A percentile compares a stretch with the other conserved stretches of the same genome.
phyloP scores from a whole-genome alignment of 2,797 vertebrate genomes.

The Paramormyrops hopkinsi region DNA sequence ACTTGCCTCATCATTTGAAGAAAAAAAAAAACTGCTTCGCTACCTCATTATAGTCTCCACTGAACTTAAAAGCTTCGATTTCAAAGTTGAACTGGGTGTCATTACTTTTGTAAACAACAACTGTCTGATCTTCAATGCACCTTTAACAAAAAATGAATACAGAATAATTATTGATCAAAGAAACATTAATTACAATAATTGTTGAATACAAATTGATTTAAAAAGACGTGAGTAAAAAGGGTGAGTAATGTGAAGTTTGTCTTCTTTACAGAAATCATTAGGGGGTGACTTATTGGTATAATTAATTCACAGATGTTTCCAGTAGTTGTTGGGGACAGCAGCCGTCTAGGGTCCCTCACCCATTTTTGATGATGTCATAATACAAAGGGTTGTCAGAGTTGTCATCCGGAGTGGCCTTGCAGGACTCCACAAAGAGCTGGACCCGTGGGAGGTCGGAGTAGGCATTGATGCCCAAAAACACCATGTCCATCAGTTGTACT shows the following conservation, averaged over 20 bases:
- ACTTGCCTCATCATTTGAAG: neutral
- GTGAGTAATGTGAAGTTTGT: neutral
- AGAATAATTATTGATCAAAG: neutral
- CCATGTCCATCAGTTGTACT: constrained; percentile 44
- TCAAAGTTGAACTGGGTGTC: constrained; percentile 46
- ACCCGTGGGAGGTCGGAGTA: constrained; percentile 47
- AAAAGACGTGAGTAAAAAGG: too few relatives aligned
- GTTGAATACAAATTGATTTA: neutral
- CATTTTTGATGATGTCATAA: constrained; percentile 57
- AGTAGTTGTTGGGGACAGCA: neutral
- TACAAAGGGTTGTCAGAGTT: constrained; percentile 45
- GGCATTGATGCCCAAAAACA: constrained; percentile 59
- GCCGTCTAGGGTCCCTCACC: constrained; percentile 39
- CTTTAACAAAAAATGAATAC: constrained; percentile 34
- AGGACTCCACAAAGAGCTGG: constrained; percentile 60
- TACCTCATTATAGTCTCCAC: constrained; percentile 55
- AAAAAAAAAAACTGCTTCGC: neutral
- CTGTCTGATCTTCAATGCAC: constrained; percentile 49
- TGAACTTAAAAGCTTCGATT: constrained; percentile 62
- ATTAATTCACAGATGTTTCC: neutral
- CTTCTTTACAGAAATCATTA: neutral
- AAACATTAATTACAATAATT: neutral
- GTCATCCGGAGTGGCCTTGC: constrained; percentile 57
- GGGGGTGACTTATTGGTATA: neutral
- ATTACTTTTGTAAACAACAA: constrained; percentile 29